Base-by-base conservation (phyloP, 2,888 invertebrate species). In the Amorpha juglandis region DNA sequence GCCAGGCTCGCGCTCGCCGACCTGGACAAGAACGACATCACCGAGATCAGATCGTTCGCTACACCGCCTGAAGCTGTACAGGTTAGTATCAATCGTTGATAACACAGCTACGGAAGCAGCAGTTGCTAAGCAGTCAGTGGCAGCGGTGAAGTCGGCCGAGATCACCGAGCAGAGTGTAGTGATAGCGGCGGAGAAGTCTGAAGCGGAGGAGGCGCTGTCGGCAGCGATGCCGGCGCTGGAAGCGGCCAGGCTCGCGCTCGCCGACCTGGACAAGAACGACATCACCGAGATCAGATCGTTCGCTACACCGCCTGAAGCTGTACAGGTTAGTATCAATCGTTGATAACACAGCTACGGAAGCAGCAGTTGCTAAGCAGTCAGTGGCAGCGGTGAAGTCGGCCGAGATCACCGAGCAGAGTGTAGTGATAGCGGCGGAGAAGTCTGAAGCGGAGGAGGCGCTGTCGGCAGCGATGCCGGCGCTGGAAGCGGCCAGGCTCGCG, bases 211-310 rank as follows among this genome's bases (percentile, higher is more conserved):
- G 72, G 96, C 95, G 0, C 87, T 98, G 63, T 95, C 95, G 0
- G 97, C 96, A 51, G 98, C 98, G 0, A 87, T 98, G 81, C 98
- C 98, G 0, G 98, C 96, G 0, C 89, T 98, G 0, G 97, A 98
- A 78, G 95, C 95, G 11, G 98, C 98, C 0, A 94, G 97, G 68
- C 79, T 95, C 14, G 98, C 98, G 0, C 92, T 98, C 0, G 94
- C 96, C 0, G 97, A 98, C 73, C 90, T 98, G 55, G 97, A 98
- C 63, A 98, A 98, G 88, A 95, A 96, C 0, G 98, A 98, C 78
- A 98, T 98, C 74, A 98, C 98, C 27, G 98, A 98, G 92, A 98
- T 98, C 72, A 93, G 98, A 76, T 98, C 98, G 0, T 98, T 98
- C 81, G 97, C 98, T 9, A 98, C 98, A 0, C 98, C 98, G 0